phyloP scores from a whole-genome alignment of 1,140 invertebrate species.

The Rhagoletis zephyria region DNA sequence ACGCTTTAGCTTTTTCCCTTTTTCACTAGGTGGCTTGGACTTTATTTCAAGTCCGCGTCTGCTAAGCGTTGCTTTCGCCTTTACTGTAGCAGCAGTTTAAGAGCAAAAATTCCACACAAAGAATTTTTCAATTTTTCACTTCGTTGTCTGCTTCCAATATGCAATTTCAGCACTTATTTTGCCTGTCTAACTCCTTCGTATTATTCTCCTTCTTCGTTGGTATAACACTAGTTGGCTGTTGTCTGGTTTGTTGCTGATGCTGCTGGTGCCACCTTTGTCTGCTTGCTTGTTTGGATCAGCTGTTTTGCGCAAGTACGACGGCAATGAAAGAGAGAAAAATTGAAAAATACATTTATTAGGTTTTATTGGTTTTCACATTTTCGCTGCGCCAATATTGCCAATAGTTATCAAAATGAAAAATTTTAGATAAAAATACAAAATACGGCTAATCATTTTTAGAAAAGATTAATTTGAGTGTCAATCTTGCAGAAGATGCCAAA shows the following conservation, averaged over 20 bases:
- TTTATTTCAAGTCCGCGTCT: no score
- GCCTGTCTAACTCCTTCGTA: no score
- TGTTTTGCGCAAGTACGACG: conserved; percentile 37
- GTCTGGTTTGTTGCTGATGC: conserved; percentile 9
- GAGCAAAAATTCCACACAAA: not conserved
- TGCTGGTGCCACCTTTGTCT: conserved; percentile 31
- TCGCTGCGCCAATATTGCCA: not conserved
- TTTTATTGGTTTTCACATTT: not conserved
- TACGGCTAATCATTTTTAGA: no score
- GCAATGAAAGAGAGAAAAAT: not conserved
- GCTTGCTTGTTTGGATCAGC: conserved; percentile 38
- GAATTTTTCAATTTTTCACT: not conserved
- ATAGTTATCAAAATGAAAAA: not conserved
- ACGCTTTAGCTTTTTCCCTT: not conserved
- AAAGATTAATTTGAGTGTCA: no score
- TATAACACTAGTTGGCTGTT: conserved; percentile 24
- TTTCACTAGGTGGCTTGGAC: not conserved
- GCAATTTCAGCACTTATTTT: conserved; percentile 11
- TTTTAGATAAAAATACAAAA: no score
- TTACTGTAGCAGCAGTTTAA: no score
- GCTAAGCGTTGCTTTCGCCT: no score
- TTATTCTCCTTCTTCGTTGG: conserved; percentile 8
- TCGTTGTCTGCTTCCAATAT: not conserved
- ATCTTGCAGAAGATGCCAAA: no score
- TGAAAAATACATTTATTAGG: conserved; percentile 3